Percentiles rank a stretch among this genome's conserved stretches.
Conservation (phyloP, 1,140 invertebrate species). For the Drosophila nasuta region DNA sequence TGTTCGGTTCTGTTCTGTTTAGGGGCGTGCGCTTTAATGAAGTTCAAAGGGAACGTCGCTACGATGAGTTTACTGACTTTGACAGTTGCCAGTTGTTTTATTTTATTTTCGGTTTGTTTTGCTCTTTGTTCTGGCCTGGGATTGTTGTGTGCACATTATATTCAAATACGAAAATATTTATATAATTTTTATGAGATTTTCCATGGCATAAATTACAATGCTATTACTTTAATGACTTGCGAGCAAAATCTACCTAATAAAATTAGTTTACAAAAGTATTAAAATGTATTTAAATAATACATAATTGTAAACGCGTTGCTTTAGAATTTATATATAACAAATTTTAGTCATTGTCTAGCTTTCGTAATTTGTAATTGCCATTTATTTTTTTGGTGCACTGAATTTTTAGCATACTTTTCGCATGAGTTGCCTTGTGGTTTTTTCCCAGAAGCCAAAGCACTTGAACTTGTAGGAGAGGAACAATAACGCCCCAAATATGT, state of each 20-base stretch:
- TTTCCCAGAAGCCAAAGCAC: background rate
- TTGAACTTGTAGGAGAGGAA: constrained; percentile 22
- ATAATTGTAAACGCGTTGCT: too few relatives aligned
- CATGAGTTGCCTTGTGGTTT: constrained; percentile 11
- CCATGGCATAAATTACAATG: constrained; percentile 4
- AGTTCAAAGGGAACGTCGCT: constrained; percentile 47
- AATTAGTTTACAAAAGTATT: too few relatives aligned
- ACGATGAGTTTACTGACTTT: constrained; percentile 56
- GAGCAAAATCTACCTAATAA: too few relatives aligned
- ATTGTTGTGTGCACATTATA: constrained; percentile 29
- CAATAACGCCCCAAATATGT: constrained; percentile 69
- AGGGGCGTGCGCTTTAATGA: constrained; percentile 57
- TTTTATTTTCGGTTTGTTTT: constrained; percentile 26
- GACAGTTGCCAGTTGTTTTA: constrained; percentile 59
- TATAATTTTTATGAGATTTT: constrained; percentile 5
- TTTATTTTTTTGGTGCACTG: background rate
- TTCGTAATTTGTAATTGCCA: too few relatives aligned
- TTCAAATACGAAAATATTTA: constrained; percentile 51
- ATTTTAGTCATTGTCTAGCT: too few relatives aligned
- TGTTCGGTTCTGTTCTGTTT: constrained; percentile 9
- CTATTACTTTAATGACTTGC: background rate
- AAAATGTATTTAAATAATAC: too few relatives aligned
- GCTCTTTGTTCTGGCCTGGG: constrained; percentile 42
- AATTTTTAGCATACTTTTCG: constrained; percentile 67
- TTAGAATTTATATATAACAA: too few relatives aligned